Percentiles rank a stretch among this genome's conserved stretches.
phyloP scores from a whole-genome alignment of 2,113 vertebrate species.

The Megalops atlanticus region DNA sequence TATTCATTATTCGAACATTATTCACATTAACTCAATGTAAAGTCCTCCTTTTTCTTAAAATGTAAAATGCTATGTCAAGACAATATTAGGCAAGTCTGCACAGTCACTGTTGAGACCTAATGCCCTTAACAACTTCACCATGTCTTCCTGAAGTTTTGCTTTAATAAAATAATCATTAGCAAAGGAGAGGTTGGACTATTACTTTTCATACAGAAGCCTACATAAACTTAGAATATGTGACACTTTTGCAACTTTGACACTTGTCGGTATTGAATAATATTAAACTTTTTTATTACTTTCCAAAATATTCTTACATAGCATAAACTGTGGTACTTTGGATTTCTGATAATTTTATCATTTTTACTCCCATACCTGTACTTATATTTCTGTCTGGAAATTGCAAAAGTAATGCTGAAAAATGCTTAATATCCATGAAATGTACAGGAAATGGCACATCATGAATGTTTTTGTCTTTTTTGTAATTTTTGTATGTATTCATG shows the following conservation, averaged over 20 bases:
- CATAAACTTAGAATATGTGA: background rate
- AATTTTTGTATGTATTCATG: too few relatives aligned
- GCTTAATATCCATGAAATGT: too few relatives aligned
- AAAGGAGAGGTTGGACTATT: background rate
- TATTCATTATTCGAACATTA: background rate
- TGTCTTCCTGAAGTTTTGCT: constrained; percentile 3
- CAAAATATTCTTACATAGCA: background rate
- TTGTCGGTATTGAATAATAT: too few relatives aligned
- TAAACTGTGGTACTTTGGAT: background rate
- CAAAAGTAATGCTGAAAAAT: too few relatives aligned
- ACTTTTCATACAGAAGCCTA: background rate
- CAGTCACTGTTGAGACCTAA: background rate
- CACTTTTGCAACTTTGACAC: too few relatives aligned
- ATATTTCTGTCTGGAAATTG: too few relatives aligned
- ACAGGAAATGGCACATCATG: too few relatives aligned
- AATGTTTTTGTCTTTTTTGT: too few relatives aligned
- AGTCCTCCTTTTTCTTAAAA: background rate
- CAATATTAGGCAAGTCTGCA: background rate
- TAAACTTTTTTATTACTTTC: background rate
- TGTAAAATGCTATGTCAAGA: background rate
- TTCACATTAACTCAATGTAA: background rate
- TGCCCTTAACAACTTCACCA: background rate
- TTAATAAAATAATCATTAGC: background rate
- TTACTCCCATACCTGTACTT: too few relatives aligned
- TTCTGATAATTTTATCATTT: too few relatives aligned